These are phyloP conservation scores for Rhopalosiphum padi DNA, from an alignment of 1,140 invertebrate genomes.

Conservation along the genomic window DNA sequence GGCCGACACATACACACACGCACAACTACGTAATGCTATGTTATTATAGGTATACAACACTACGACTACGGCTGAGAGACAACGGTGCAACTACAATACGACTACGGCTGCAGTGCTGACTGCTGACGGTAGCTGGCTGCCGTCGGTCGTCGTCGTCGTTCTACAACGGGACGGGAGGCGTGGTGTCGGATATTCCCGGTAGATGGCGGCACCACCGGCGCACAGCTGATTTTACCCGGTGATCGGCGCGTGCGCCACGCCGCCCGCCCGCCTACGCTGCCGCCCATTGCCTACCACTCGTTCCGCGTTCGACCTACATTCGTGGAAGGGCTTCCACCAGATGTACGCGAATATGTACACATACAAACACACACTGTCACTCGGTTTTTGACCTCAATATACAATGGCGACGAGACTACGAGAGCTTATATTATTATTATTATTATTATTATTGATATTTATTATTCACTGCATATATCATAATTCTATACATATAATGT, in stretches of 20 bases:
- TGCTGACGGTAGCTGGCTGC: not conserved
- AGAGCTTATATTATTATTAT: not conserved
- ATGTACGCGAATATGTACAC: not conserved
- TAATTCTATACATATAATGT: not conserved
- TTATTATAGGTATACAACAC: not conserved
- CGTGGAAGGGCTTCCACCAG: conserved; percentile 23
- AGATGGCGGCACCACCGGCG: not conserved
- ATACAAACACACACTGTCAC: not conserved
- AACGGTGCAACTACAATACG: not conserved
- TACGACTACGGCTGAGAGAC: not conserved
- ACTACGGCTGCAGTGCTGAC: too few species aligned
- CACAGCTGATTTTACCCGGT: not conserved
- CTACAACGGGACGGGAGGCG: not conserved
- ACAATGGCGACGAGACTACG: not conserved
- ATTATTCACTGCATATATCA: not conserved
- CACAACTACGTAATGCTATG: not conserved
- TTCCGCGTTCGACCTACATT: conserved; percentile 14
- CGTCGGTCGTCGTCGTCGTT: not conserved
- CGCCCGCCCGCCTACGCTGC: not conserved
- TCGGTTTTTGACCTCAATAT: not conserved
- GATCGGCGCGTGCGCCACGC: not conserved
- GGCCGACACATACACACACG: not conserved
- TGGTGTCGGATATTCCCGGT: not conserved
- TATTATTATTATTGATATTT: conserved; percentile 26
- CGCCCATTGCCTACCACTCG: not conserved